Base-by-base conservation (phyloP, 2,113 vertebrate genomes). In the Ranitomeya imitator region DNA sequence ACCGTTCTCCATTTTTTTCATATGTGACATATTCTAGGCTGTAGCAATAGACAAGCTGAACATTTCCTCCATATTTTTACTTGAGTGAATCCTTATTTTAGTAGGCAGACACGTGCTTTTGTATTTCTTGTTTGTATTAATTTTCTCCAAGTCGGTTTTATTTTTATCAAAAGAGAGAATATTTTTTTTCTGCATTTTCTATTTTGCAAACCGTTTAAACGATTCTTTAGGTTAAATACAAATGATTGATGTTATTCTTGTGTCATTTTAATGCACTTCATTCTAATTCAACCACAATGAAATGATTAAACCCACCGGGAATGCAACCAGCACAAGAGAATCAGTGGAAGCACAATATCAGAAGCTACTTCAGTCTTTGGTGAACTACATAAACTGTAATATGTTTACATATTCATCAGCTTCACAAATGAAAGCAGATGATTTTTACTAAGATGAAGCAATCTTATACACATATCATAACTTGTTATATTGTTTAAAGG, bases 221-320 rank as follows among this genome's bases (percentile, higher is more conserved):
- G 59, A 15, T 55, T 85, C 69, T 76, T 54, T 60, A 76, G 23
- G 84, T 85, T 76, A 85, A 74, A 85, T 60, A 85, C 6, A 77
- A 76, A 85, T 76, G 84, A 76, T 85, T 77, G 84, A 76, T 76
- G 84, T 13, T 37, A 45, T 76, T 76, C 69, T 73, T 74, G 7
- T 76, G n/a, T n/a, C 7, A 60, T 77, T 21, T 59, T n/a, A 76
- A 85, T 73, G 23, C 26, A 76, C 23, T 85, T 73, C 54, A 13
- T 76, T 60, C 67, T 85, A 71, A 85, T 85, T 69, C 21, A 85
- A 51, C 55, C 69, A 60, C 84, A 77, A 85, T 85, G 52, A 76
- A 76, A 76, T 77, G 26, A 85, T 85, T 77, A 85, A 37, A 59
- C 31, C 84, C 26, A 21, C 65, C 61, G 84, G 84, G 84, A 85